Percentiles rank a stretch among this genome's conserved stretches.
phyloP scores from a whole-genome alignment of 2,888 invertebrate species.

The Halictus ligatus region DNA sequence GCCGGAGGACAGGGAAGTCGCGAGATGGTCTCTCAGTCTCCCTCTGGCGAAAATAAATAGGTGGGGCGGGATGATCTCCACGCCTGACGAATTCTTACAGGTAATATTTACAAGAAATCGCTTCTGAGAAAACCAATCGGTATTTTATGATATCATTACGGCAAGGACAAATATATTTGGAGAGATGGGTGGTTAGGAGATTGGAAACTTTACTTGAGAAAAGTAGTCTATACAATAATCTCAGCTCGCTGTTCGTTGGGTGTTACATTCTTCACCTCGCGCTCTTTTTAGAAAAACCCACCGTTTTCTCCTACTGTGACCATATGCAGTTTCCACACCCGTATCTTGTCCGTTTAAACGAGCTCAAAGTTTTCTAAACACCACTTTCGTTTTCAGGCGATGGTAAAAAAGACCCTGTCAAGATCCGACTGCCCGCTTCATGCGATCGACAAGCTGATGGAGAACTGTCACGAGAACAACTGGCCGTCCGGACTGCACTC shows the following conservation, averaged over 20 bases:
- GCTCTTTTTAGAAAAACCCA: too few relatives aligned
- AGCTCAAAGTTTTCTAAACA: neutral
- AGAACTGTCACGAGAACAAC: constrained; percentile 97
- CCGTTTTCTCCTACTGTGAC: too few relatives aligned
- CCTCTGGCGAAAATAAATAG: constrained; percentile 95
- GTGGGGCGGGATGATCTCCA: constrained; percentile 99
- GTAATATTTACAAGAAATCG: constrained; percentile 84
- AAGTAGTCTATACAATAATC: too few relatives aligned
- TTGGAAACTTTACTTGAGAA: too few relatives aligned
- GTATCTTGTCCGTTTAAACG: neutral
- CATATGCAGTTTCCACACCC: neutral
- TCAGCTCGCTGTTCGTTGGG: too few relatives aligned
- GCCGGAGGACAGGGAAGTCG: constrained; percentile 97
- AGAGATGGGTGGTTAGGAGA: too few relatives aligned
- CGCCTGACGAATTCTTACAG: constrained; percentile 97
- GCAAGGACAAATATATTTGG: too few relatives aligned
- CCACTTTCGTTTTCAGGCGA: constrained; percentile 87
- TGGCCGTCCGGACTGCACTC: constrained; percentile 98
- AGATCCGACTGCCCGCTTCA: constrained; percentile 98
- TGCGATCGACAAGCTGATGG: constrained; percentile 97
- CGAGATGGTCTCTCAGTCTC: constrained; percentile 94
- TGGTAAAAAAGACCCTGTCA: constrained; percentile 96
- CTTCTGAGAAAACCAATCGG: neutral
- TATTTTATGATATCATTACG: neutral
- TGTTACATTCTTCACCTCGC: too few relatives aligned